phyloP scores from a whole-genome alignment of 1,140 invertebrate species.

The Nautilus pompilius region DNA sequence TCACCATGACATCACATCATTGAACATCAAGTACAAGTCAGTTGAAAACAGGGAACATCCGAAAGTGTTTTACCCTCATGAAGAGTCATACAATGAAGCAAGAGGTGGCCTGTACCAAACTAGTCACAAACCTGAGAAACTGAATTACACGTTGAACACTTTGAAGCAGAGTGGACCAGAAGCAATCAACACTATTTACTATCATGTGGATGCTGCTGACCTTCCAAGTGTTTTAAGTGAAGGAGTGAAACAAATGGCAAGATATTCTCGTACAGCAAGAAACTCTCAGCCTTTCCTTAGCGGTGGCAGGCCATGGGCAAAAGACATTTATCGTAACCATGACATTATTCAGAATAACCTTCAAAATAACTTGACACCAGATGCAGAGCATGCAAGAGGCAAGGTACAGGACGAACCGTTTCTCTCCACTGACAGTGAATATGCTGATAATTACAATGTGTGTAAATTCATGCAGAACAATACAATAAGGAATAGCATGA shows the following conservation, averaged over 20 bases:
- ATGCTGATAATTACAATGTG: constrained; percentile 48
- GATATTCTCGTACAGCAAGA: constrained; percentile 21
- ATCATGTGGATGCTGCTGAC: constrained; percentile 35
- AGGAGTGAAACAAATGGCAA: constrained; percentile 32
- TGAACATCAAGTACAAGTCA: constrained; percentile 36
- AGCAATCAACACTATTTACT: constrained; percentile 41
- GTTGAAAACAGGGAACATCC: constrained; percentile 33
- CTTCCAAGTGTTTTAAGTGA: constrained; percentile 32
- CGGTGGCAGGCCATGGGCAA: constrained; percentile 27
- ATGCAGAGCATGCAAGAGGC: constrained; percentile 20
- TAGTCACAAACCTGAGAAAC: constrained; percentile 40
- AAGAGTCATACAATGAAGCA: constrained; percentile 48
- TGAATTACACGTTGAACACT: constrained; percentile 38
- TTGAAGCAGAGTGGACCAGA: constrained; percentile 24
- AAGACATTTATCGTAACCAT: constrained; percentile 24
- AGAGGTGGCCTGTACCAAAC: constrained; percentile 50
- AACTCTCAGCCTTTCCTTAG: constrained; percentile 20
- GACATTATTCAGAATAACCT: constrained; percentile 8
- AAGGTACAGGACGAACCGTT: constrained; percentile 43
- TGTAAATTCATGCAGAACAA: constrained; percentile 51
- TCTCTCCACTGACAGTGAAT: constrained; percentile 35
- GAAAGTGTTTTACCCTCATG: constrained; percentile 44
- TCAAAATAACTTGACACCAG: constrained; percentile 22
- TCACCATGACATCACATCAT: constrained; percentile 31
- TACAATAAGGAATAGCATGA: constrained; percentile 25